Evolutionary conservation across 2,113 vertebrate genomes (phyloP).

Genomic region (Sciurus niger): DNA sequence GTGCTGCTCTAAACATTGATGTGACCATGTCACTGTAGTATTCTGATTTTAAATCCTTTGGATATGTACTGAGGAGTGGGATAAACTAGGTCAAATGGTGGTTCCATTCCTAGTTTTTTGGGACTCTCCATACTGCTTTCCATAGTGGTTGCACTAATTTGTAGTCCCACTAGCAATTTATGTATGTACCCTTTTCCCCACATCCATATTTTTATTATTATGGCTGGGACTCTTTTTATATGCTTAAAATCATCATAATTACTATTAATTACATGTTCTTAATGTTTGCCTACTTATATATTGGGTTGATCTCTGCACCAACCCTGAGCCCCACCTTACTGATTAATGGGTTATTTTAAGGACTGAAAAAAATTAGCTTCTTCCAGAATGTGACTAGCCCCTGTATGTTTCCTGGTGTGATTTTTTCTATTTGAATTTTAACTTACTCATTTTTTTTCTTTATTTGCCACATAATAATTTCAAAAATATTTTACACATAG

Average conservation of each 20-base stretch:
- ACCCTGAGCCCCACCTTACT: neutral
- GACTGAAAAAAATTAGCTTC: conserved; percentile 7
- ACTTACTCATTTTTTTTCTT: neutral
- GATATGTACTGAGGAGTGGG: too few relatives aligned
- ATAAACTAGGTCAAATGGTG: too few relatives aligned
- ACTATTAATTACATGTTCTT: conserved; percentile 1
- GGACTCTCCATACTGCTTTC: too few relatives aligned
- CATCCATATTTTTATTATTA: too few relatives aligned
- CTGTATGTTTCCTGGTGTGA: neutral
- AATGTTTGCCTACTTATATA: neutral
- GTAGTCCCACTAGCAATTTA: too few relatives aligned
- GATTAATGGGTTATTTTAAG: neutral
- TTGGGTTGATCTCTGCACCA: neutral
- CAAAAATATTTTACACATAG: neutral
- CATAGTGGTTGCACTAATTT: too few relatives aligned
- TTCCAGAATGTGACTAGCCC: neutral
- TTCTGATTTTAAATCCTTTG: too few relatives aligned
- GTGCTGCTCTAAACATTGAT: too few relatives aligned
- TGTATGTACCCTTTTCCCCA: too few relatives aligned
- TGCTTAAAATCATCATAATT: conserved; percentile 15
- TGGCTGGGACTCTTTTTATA: neutral
- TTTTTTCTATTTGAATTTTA: neutral
- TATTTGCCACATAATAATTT: neutral
- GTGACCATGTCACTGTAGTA: too few relatives aligned
- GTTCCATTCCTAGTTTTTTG: too few relatives aligned